phyloP scores from a whole-genome alignment of 2,888 invertebrate genomes.

The Nemapogon koenigi region DNA sequence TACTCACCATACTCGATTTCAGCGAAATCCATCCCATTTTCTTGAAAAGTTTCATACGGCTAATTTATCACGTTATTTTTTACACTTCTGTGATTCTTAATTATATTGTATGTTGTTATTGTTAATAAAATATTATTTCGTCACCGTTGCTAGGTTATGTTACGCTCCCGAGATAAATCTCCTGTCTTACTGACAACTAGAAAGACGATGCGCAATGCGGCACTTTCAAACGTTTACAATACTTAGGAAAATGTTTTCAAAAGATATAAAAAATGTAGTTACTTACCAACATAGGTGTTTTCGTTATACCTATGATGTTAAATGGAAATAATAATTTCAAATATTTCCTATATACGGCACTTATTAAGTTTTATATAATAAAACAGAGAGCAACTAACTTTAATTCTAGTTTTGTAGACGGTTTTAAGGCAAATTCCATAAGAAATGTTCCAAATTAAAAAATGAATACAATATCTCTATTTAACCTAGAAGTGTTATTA shows the following conservation, averaged over 20 bases:
- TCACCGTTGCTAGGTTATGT: slow-evolving; percentile 37
- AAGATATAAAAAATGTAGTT: no score
- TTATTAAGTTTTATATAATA: no score
- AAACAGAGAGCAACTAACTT: no score
- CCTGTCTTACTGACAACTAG: slow-evolving; percentile 14
- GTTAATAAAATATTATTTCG: neutral
- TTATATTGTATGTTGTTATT: neutral
- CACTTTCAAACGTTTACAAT: slow-evolving; percentile 31
- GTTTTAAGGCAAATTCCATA: no score
- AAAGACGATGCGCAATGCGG: slow-evolving; percentile 63
- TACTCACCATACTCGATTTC: slow-evolving; percentile 60
- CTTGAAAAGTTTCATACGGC: slow-evolving; percentile 30
- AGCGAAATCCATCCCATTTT: slow-evolving; percentile 61
- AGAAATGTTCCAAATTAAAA: no score
- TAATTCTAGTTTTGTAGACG: no score
- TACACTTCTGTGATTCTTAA: neutral
- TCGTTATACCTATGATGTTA: no score
- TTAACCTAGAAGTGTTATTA: no score
- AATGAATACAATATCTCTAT: no score
- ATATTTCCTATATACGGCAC: no score
- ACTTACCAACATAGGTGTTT: no score
- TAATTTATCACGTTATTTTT: slow-evolving; percentile 30
- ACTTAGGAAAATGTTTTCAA: neutral
- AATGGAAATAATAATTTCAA: no score
- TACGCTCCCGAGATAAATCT: slow-evolving; percentile 16